Base-by-base conservation (phyloP, 2,888 invertebrate species). In the Marronus borbonicus region DNA sequence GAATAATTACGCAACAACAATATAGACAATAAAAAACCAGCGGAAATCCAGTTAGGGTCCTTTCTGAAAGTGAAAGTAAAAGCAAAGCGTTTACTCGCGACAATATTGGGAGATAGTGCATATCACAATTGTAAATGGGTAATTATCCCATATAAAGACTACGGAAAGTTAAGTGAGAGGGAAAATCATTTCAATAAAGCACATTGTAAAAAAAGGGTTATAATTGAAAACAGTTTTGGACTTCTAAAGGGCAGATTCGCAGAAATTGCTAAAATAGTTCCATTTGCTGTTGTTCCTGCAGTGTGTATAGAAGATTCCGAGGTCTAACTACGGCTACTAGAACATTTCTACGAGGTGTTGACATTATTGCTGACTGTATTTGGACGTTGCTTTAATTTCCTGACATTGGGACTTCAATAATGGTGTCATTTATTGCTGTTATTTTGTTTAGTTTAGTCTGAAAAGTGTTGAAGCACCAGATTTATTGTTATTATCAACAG, bases 191-290 rank as follows among this genome's bases (percentile, higher is more conserved):
- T 17, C 17, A 58, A 58, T 20, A 58, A 58, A 58, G 58, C 17
- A 20, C 58, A 20, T 58, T 58, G 24, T 58, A 58, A 58, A 58
- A 58, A 10, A 58, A n/a, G 58, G 8, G 58, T 58, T 20, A 17
- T 58, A 58, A 58, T 58, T 20, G 58, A 58, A 58, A 58, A 58
- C 58, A 58, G 20, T 58, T 7, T 58, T 58, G 58, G 58, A 3
- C 20, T 58, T 10, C 58, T 58, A 20, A 58, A 58, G 20, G 17
- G 58, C 58, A 20, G 58, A 58, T 58, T 58, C 58, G 24, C 10
- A 8, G 24, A 58, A 58, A 24, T n/a, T 58, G 24, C 17, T 58
- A 17, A 58, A 58, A 58, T 58, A 58, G 20, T 24, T 58, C 17
- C 17, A 58, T 58, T 58, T 58, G 24, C 24, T 58, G 24, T n/a